phyloP scores from a whole-genome alignment of 2,113 vertebrate species.

The Rhagologus leucostigma region DNA sequence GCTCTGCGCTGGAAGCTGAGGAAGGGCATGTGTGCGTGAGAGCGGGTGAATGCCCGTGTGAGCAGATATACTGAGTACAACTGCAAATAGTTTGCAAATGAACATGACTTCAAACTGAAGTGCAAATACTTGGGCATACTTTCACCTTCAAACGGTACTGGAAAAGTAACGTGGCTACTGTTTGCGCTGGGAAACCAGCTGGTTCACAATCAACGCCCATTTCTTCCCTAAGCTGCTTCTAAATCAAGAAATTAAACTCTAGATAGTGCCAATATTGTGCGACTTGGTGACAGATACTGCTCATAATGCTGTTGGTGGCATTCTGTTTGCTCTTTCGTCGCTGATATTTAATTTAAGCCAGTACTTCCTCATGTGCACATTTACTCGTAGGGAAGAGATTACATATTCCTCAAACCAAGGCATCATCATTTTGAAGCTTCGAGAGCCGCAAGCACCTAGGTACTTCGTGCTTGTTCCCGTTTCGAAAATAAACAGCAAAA shows the following conservation, averaged over 20 bases:
- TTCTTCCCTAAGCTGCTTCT: background rate
- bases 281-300: background rate
- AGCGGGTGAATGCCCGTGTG: background rate
- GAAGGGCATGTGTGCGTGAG: background rate
- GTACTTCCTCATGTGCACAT: background rate
- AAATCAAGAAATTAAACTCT: background rate
- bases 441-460: background rate
- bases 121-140: slow-evolving; percentile 49
- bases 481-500: background rate
- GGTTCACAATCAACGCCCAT: background rate
- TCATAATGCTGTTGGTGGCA: background rate
- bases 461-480: background rate
- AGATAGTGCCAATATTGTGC: background rate
- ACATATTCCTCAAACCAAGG: background rate
- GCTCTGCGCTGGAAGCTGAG: background rate
- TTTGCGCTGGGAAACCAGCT: background rate
- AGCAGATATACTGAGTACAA: background rate
- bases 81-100: slow-evolving; percentile 57
- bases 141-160: slow-evolving; percentile 12
- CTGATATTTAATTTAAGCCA: background rate
- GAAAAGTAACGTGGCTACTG: background rate
- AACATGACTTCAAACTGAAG: slow-evolving; percentile 66
- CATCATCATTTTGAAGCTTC: background rate
- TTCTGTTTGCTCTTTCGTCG: background rate
- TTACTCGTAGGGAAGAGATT: background rate